Evolutionary conservation across 1,140 invertebrate genomes (phyloP).

Genomic region (Saccostrea glomerata): DNA sequence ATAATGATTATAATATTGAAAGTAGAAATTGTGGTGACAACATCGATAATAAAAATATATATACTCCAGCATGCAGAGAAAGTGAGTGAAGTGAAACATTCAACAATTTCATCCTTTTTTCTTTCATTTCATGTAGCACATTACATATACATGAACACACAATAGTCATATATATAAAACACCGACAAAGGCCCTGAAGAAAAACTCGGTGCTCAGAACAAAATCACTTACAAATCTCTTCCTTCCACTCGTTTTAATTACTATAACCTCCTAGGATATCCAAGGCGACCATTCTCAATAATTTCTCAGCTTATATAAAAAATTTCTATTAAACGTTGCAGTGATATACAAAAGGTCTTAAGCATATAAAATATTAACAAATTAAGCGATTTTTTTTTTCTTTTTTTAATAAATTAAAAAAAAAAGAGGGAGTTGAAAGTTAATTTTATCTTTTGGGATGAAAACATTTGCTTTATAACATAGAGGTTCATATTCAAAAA

Average conservation of each 20-base stretch:
- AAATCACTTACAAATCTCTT: too few relatives aligned
- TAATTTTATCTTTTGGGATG: too few relatives aligned
- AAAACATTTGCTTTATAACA: neutral
- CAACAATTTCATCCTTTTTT: neutral
- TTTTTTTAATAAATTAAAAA: too few relatives aligned
- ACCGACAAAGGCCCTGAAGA: too few relatives aligned
- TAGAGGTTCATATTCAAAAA: neutral
- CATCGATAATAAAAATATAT: neutral
- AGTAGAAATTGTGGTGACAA: neutral
- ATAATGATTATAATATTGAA: neutral
- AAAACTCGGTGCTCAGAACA: too few relatives aligned
- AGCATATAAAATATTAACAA: too few relatives aligned
- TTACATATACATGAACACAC: too few relatives aligned
- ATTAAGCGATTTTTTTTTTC: too few relatives aligned
- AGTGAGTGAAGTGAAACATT: neutral
- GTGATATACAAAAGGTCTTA: neutral
- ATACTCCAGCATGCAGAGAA: neutral
- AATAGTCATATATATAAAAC: too few relatives aligned
- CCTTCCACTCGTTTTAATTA: neutral
- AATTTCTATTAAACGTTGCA: neutral
- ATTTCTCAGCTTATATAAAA: conserved; percentile 10
- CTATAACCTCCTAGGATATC: neutral
- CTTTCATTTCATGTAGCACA: neutral
- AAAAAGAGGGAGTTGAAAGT: too few relatives aligned
- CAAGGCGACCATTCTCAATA: conserved; percentile 67